Percentiles rank a stretch among this genome's conserved stretches.
These are phyloP conservation scores for Papilio polytes DNA, from an alignment of 1,140 invertebrate genomes.

Conservation along the genomic window DNA sequence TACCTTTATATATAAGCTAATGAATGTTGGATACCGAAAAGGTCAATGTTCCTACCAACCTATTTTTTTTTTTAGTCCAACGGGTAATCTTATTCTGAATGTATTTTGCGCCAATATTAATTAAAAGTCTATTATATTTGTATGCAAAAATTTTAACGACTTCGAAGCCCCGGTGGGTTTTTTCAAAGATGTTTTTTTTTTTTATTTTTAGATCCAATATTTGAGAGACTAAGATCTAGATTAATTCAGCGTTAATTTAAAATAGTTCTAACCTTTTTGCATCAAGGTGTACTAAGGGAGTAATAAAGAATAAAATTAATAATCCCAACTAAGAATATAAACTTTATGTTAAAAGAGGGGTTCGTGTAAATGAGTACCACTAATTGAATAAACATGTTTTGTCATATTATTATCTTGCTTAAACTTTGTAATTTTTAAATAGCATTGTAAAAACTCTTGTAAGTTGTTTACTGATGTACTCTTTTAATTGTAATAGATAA, in stretches of 20 bases:
- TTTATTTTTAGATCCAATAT: no score
- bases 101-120: background rate
- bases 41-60: background rate
- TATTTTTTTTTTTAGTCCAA: background rate
- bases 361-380: background rate
- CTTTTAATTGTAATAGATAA: no score
- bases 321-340: background rate
- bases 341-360: background rate
- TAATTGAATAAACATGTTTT: constrained; percentile 29
- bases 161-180: background rate
- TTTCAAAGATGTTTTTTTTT: background rate
- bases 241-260: no score
- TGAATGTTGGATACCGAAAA: background rate
- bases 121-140: background rate
- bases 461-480: background rate
- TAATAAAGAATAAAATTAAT: background rate
- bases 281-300: background rate
- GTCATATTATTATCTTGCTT: constrained; percentile 2
- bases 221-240: no score
- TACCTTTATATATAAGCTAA: background rate
- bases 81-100: background rate
- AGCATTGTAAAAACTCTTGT: background rate
- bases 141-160: background rate
- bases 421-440: background rate
- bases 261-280: background rate